Evolutionary conservation across 2,797 vertebrate species (phyloP).

Genomic region (Parauchenoglanis ngamensis): DNA sequence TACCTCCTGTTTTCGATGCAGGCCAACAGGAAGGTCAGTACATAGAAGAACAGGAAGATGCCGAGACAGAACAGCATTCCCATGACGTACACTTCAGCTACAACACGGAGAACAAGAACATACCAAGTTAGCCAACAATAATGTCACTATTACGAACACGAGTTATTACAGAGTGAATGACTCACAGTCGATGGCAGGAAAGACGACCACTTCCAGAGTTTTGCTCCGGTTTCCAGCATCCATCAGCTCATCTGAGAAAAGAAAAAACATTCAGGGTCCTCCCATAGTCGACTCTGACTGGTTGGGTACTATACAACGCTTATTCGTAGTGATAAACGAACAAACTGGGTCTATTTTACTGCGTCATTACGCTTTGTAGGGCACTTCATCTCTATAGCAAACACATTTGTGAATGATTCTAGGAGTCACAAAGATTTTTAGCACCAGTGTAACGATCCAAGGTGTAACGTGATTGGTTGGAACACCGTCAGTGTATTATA

Average conservation of each 20-base stretch:
- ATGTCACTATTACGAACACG: neutral
- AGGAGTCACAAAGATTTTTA: neutral
- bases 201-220: slow-evolving; percentile 84
- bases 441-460: neutral
- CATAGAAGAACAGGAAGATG: slow-evolving; percentile 94
- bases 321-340: neutral
- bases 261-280: neutral
- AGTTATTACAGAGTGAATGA: neutral
- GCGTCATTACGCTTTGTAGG: neutral
- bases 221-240: slow-evolving; percentile 91
- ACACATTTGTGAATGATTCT: neutral
- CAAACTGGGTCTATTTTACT: too few species aligned
- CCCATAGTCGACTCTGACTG: neutral
- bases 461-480: neutral
- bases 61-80: slow-evolving; percentile 92
- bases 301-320: neutral
- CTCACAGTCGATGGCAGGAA: slow-evolving; percentile 88
- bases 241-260: slow-evolving; percentile 80
- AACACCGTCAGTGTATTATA: neutral
- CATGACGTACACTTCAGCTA: slow-evolving; percentile 86
- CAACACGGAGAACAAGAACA: neutral
- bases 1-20: slow-evolving; percentile 90
- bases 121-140: neutral
- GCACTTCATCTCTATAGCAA: neutral
- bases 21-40: slow-evolving; percentile 84